Base-by-base conservation (phyloP, 2,888 invertebrate species). In the Ceriagrion tenellum region DNA sequence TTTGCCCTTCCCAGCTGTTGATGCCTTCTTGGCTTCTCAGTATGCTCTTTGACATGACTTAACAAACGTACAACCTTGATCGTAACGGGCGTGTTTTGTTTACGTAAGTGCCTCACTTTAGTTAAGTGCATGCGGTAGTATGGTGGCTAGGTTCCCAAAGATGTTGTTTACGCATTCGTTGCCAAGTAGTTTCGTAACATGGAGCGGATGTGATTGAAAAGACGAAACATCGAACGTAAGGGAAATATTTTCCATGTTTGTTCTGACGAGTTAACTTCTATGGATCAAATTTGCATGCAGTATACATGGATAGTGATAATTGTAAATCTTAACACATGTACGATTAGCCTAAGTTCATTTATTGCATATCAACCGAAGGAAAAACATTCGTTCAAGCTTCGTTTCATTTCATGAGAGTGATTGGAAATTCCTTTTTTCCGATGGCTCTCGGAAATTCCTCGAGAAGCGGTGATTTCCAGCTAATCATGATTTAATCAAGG, bases 181-280 rank as follows among this genome's bases (percentile, higher is more conserved):
- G 89, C 55, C 89, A 89, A 89, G 89, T 8, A 20, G 89, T 89
- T 89, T 89, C 89, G 55, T 89, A 89, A 89, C 55, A 55, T 13
- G 55, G 16, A 0, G 13, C 0, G 26, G 2, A n/a, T 16, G 55
- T 55, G 55, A 89, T 40, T 16, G 12, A 4, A 23, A 23, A 69
- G 23, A 16, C 30, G 35, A 35, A 81, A 81, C 12, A 35, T 81
- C 13, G 8, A 69, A 8, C 26, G 23, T 26, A 6, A 69, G 69
- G 26, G n/a, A 26, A 69, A 26, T 69, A 59, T 59, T 59, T 47
- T 47, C 47, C 47, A 47, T 47, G 47, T 2, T 47, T 47, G 2
- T 47, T 47, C 8, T 2, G 8, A 47, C 8, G 8, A 47, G 2
- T 47, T 47, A 47, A 47, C 8, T 47, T 47, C 8, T 8, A 4